A percentile compares a stretch with the other conserved stretches of the same genome.
Evolutionary conservation across 2,888 invertebrate species (phyloP).

Genomic region (Meteorus cinctellus): DNA sequence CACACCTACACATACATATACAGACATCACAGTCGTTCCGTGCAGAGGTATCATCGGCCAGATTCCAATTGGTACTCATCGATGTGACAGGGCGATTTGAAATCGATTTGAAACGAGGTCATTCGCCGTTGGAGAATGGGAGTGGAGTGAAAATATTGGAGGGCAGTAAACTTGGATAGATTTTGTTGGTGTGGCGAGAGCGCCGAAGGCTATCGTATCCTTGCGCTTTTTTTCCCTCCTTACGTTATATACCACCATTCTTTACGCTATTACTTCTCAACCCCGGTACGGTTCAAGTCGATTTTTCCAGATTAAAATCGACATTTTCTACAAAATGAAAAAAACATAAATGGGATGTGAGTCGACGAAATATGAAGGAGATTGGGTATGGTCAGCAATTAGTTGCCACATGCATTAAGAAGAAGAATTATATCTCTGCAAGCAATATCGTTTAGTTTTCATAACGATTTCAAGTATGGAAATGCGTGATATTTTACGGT

Average conservation of each 20-base stretch:
- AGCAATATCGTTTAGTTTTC: too few relatives aligned
- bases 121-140: slow-evolving; percentile 55
- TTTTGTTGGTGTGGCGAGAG: slow-evolving; percentile 9
- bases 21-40: too few relatives aligned
- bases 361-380: slow-evolving; percentile 7
- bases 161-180: slow-evolving; percentile 3
- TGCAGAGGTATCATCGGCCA: not conserved
- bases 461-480: too few relatives aligned
- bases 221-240: too few relatives aligned
- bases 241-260: too few relatives aligned
- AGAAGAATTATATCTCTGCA: too few relatives aligned
- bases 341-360: not conserved
- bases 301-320: not conserved
- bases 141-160: slow-evolving; percentile 31
- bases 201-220: too few relatives aligned
- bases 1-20: too few relatives aligned
- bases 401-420: not conserved
- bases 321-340: not conserved
- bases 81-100: slow-evolving; percentile 62
- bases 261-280: too few relatives aligned
- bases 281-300: not conserved
- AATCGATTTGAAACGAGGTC: slow-evolving; percentile 69
- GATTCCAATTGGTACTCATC: slow-evolving; percentile 56
- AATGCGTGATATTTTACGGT: too few relatives aligned
- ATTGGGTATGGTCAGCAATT: slow-evolving; percentile 1